Evolutionary conservation across 2,888 invertebrate genomes (phyloP), one percentile per base, ranked within the genome.

Genomic region (Drosophila austrosaltans): DNA sequence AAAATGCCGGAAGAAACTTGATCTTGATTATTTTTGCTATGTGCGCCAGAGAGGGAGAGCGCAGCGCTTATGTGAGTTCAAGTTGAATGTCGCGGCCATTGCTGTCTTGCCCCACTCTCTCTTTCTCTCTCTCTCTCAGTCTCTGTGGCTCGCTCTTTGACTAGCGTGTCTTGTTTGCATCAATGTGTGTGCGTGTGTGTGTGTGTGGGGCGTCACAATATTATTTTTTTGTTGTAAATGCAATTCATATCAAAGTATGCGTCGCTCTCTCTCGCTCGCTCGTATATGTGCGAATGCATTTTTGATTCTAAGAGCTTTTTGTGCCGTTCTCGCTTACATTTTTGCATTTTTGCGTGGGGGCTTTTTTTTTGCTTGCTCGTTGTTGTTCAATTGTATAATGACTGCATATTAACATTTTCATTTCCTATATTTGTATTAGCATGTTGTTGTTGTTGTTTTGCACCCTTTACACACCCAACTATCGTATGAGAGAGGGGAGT

Each of bases 1-100:
- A 87, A 83, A 82, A 87, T 86, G 80, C 81, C 89, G 89, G 88
- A 89, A 89, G 88, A 82, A 89, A 89, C 90, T 90, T 89, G 89
- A 89, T 89, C 89, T 89, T 89, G 90, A 89, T 83, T 85, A 79
- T 87, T 78, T 82, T 74, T 16, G 16, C 79, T 79, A 77, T 81
- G 84, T 20, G 16, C 30, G 30, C 40, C 39, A 36, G 65, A 67
- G 68, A 67, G 48, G 44, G 58, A 54, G 56, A 56, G 56, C 36
- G 44, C 56, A 54, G 56, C 32, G 56, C 36, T 20, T 22, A 36
- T 12, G 56, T 12, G 88, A 90, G 90, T 89, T 89, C 89, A 89
- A 89, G 89, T 89, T 89, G 85, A 89, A 89, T 89, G 89, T 89
- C 89, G 90, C 71, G 67, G 75, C 67, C 69, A 69, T 78, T 44